Evolutionary conservation across 2,113 vertebrate species (phyloP).

Genomic region (Poeciliopsis occidentalis): DNA sequence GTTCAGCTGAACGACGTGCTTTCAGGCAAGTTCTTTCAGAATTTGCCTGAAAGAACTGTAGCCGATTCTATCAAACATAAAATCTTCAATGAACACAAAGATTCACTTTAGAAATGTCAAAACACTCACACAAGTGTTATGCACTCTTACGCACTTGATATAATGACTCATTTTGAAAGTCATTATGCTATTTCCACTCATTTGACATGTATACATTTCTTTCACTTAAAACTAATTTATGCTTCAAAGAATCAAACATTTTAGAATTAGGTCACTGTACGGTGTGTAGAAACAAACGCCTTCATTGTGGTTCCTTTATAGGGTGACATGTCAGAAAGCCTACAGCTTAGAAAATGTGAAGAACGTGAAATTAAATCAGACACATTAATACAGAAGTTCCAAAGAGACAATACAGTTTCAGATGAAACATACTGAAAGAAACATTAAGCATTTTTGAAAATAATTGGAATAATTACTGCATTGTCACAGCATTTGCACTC

Average conservation of each 20-base stretch:
- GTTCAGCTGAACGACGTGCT: neutral
- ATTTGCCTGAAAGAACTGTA: neutral
- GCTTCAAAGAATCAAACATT: conserved; percentile 17
- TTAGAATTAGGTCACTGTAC: conserved; percentile 44
- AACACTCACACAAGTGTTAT: conserved; percentile 18
- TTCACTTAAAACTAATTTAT: conserved; percentile 12
- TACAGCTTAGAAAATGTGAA: conserved; percentile 19
- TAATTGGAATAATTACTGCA: conserved; percentile 32
- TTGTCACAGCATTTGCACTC: neutral
- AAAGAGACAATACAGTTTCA: neutral
- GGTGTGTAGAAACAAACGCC: conserved; percentile 10
- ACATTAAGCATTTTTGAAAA: conserved; percentile 8
- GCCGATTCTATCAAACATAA: neutral
- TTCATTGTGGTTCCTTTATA: conserved; percentile 41
- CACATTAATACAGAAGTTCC: neutral
- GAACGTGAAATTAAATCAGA: conserved; percentile 12
- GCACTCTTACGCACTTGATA: conserved; percentile 17
- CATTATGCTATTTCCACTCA: conserved; percentile 38
- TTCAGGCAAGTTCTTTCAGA: neutral
- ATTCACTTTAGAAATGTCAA: conserved; percentile 22
- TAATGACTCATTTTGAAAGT: conserved; percentile 40
- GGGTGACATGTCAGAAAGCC: conserved; percentile 14
- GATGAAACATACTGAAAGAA: neutral
- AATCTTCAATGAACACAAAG: neutral
- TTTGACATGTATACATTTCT: conserved; percentile 6